Base-by-base conservation (phyloP, 2,888 invertebrate species). In the Stenodema calcarata region DNA sequence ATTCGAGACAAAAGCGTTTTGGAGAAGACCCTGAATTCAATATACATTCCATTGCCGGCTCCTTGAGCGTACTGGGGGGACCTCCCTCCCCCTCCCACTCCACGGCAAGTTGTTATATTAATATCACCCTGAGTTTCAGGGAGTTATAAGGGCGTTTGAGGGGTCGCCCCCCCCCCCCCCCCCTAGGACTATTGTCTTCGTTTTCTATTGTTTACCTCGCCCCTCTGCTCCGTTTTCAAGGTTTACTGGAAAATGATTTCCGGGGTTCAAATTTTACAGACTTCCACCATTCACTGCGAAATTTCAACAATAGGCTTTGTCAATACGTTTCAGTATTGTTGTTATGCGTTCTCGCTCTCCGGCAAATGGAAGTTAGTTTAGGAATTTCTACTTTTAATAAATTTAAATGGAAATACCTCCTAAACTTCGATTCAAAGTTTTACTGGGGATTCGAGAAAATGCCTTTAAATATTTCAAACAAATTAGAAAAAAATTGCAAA, bases 81-180 rank as follows among this genome's bases (percentile, higher is more conserved):
- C 50, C 62, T n/a, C n/a, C n/a, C n/a, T n/a, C n/a, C n/a, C n/a
- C n/a, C n/a, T n/a, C n/a, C n/a, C n/a, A n/a, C n/a, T n/a, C n/a
- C n/a, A n/a, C n/a, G n/a, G n/a, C n/a, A 82, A 82, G 35, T 82
- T 82, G 82, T 82, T 82, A 82, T 82, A 82, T 82, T 82, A 82
- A 82, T 82, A 82, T 82, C 82, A 82, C 82, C 80, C 80, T 11
- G 62, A 82, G 54, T 80, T 80, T 80, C 80, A 50, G 27, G 78
- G 78, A 6, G 35, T n/a, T 9, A 12, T 30, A 9, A n/a, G 3
- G 23, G 41, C 18, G 41, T 41, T 76, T 16, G 76, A 16, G 41
- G 11, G 23, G 16, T 75, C 30, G 9, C 78, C 41, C 41, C 42
- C 27, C n/a, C 78, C 41, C 27, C 47, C 62, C n/a, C n/a, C n/a